These are phyloP conservation scores for Whitmania pigra DNA, from an alignment of 1,140 invertebrate genomes.

Conservation along the genomic window DNA sequence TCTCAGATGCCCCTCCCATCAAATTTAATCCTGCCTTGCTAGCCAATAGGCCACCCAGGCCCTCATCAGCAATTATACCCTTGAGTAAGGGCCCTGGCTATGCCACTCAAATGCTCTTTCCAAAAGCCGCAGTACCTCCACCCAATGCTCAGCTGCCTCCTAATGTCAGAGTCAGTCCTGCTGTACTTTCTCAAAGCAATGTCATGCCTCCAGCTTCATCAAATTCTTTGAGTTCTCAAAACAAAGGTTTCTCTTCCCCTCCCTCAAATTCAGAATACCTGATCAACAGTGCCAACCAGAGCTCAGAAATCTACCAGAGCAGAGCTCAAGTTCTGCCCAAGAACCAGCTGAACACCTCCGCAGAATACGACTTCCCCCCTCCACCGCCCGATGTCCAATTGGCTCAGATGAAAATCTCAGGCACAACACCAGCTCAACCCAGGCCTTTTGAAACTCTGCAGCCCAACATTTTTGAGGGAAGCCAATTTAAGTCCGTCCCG, in stretches of 20 bases:
- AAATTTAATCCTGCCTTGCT: too few species aligned
- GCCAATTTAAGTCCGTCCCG: background rate
- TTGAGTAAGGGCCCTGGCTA: background rate
- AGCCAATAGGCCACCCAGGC: background rate
- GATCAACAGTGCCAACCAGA: slow-evolving; percentile 15
- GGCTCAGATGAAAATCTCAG: slow-evolving; percentile 11
- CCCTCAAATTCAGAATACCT: slow-evolving; percentile 21
- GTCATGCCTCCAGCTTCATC: too few species aligned
- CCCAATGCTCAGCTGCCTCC: slow-evolving; percentile 20
- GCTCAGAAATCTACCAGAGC: background rate
- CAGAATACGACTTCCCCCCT: slow-evolving; percentile 15
- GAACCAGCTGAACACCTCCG: background rate
- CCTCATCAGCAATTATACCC: background rate
- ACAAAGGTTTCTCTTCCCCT: too few species aligned
- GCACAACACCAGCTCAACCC: background rate
- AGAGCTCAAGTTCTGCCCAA: background rate
- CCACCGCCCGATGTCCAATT: slow-evolving; percentile 8
- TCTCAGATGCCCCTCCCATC: background rate
- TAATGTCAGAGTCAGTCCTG: too few species aligned
- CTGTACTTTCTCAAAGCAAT: too few species aligned
- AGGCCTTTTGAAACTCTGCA: background rate
- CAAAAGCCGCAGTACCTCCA: slow-evolving; percentile 10
- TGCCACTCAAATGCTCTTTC: slow-evolving; percentile 15
- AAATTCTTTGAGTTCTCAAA: too few species aligned
- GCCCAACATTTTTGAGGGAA: background rate